phyloP scores from a whole-genome alignment of 1,140 invertebrate species.

The Tetragnatha versicolor region DNA sequence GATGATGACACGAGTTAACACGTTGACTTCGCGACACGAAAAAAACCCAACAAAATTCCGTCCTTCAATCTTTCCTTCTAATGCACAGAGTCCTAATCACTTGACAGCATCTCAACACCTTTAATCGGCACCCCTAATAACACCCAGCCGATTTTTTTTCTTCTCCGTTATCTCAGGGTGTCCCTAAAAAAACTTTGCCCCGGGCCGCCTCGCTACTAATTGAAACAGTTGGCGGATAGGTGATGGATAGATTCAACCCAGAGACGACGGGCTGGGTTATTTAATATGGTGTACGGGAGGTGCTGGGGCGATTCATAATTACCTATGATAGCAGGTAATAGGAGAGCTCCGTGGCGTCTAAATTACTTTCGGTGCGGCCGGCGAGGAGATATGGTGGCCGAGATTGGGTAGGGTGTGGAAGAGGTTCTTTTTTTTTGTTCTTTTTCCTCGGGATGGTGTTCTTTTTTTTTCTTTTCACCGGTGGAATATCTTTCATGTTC shows the following conservation, averaged over 20 bases:
- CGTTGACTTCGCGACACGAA: no score
- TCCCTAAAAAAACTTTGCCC: not conserved
- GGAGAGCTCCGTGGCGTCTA: not conserved
- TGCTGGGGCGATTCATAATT: slow-evolving; percentile 9
- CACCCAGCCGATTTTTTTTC: not conserved
- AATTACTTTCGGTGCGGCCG: not conserved
- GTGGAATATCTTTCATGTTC: not conserved
- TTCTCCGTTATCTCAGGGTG: not conserved
- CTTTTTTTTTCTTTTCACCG: no score
- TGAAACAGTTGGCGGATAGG: not conserved
- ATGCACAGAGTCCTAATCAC: not conserved
- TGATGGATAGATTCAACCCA: slow-evolving; percentile 14
- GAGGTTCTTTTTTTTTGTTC: no score
- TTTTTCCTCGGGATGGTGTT: no score
- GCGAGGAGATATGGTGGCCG: not conserved
- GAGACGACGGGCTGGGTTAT: not conserved
- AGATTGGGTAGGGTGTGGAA: no score
- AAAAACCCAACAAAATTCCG: no score
- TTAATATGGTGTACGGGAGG: not conserved
- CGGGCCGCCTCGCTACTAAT: not conserved
- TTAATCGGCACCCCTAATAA: not conserved
- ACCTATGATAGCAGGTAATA: slow-evolving; percentile 20
- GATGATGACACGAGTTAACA: no score
- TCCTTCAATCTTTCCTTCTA: no score
- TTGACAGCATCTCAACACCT: slow-evolving; percentile 8